A percentile compares a stretch with the other conserved stretches of the same genome.
These are phyloP conservation scores for Dendrophyllia cribrosa DNA, from an alignment of 64 coral and sea anemone species.

Conservation along the genomic window DNA sequence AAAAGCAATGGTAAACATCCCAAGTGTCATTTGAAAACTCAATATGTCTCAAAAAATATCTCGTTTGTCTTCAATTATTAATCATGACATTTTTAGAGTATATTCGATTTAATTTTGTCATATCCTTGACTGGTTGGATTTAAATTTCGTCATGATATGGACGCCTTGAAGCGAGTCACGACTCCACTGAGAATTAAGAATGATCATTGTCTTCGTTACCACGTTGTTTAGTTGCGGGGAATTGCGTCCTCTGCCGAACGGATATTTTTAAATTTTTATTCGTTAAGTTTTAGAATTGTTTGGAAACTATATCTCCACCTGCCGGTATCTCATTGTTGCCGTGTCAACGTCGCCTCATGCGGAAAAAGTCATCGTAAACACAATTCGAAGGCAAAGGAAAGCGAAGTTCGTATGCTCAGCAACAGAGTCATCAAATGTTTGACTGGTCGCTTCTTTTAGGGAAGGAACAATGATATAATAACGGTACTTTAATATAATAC, in stretches of 20 bases:
- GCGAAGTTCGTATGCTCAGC: neutral
- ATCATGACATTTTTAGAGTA: neutral
- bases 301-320: slow-evolving; percentile 20
- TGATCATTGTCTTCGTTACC: too few species aligned
- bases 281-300: slow-evolving; percentile 6
- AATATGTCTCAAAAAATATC: neutral
- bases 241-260: neutral
- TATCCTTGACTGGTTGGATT: neutral
- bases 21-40: too few species aligned
- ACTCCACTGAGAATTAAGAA: too few species aligned
- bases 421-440: too few species aligned
- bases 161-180: too few species aligned
- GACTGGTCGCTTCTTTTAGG: too few species aligned
- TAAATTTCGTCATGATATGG: neutral
- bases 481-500: too few species aligned
- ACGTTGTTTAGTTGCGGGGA: neutral
- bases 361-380: neutral
- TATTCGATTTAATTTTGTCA: neutral
- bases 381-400: neutral
- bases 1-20: too few species aligned
- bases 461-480: too few species aligned
- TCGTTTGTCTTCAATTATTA: slow-evolving; percentile 20
- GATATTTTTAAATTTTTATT: neutral
- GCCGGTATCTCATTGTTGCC: slow-evolving; percentile 16
- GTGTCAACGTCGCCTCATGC: neutral